phyloP scores from a whole-genome alignment of 2,797 vertebrate species.

The Gymnocypris eckloni region DNA sequence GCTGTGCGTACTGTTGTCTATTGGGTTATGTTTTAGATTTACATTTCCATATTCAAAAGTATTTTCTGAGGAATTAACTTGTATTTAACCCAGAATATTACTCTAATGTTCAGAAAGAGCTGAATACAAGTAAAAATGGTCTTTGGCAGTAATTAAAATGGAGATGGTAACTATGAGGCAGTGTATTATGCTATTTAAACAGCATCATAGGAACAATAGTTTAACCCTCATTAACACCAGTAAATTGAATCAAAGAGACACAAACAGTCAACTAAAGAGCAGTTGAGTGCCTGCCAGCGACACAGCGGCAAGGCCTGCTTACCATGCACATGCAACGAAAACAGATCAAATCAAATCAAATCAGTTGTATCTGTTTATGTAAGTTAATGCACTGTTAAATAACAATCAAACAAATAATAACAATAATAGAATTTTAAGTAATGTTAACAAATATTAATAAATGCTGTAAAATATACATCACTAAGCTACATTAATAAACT shows the following conservation, averaged over 20 bases:
- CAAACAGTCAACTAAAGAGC: background rate
- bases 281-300: background rate
- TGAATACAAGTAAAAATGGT: background rate
- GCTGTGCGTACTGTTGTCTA: background rate
- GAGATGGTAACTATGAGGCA: background rate
- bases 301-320: background rate
- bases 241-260: background rate
- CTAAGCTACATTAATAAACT: background rate
- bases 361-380: background rate
- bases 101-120: background rate
- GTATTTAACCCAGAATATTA: background rate
- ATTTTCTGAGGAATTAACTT: background rate
- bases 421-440: background rate
- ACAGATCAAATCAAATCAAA: background rate
- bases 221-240: constrained; percentile 18
- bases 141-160: constrained; percentile 23
- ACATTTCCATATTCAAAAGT: background rate
- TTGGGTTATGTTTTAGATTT: background rate
- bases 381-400: background rate
- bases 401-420: background rate
- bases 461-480: background rate
- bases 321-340: background rate
- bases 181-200: background rate
- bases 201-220: constrained; percentile 21
- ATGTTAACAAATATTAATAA: background rate